Evolutionary conservation across 2,888 invertebrate genomes (phyloP).

Genomic region (Seira sanloemensis): DNA sequence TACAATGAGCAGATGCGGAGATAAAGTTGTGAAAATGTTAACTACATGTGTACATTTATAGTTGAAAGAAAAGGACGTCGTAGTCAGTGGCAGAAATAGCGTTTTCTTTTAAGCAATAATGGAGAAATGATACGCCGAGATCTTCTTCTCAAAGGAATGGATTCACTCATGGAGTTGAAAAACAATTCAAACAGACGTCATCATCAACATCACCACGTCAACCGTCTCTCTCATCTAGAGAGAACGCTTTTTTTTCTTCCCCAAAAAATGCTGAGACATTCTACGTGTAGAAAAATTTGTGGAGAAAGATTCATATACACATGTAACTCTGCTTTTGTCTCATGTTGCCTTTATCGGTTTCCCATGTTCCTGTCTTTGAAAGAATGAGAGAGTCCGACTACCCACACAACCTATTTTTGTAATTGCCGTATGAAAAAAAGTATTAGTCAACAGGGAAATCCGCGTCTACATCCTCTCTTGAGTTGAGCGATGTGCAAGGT

Average conservation of each 20-base stretch:
- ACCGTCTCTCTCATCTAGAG: no score
- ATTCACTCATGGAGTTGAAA: slow-evolving; percentile 27
- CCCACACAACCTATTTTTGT: not conserved
- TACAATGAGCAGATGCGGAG: not conserved
- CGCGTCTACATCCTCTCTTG: no score
- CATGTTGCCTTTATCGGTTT: not conserved
- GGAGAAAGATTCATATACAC: not conserved
- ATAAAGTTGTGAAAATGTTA: not conserved
- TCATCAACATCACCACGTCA: slow-evolving; percentile 30
- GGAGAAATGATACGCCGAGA: slow-evolving; percentile 33
- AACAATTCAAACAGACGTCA: slow-evolving; percentile 40
- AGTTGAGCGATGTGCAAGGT: no score
- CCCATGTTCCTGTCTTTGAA: not conserved
- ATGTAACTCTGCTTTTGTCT: not conserved
- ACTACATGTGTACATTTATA: not conserved
- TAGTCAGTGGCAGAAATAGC: slow-evolving; percentile 7
- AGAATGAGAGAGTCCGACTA: not conserved
- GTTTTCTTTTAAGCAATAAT: not conserved
- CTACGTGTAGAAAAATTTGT: not conserved
- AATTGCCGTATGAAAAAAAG: no score
- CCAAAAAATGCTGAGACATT: not conserved
- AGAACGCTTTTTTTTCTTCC: no score
- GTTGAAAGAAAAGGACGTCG: slow-evolving; percentile 19
- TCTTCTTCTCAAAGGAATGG: no score
- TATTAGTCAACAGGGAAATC: no score